Base-by-base conservation (phyloP, 2,113 vertebrate genomes). In the Mastomys natalensis region DNA sequence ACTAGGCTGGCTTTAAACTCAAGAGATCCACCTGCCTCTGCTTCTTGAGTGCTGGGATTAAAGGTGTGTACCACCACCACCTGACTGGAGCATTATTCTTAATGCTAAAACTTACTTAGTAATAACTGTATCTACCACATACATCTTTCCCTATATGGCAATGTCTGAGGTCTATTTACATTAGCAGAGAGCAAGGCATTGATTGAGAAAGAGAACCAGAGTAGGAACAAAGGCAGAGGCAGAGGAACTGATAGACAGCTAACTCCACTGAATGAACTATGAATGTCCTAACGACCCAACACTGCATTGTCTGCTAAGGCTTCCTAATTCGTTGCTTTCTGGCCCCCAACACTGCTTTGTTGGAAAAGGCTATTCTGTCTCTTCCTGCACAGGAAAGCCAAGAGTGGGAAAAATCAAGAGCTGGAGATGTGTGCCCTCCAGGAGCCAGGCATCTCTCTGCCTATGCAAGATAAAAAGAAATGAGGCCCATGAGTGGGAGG, bases 351-450 rank as follows among this genome's bases (percentile, higher is more conserved):
- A 29, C 7, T 89, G 53, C 40, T 93, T 84, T 40, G 55, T 64
- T 73, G 85, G 58, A 91, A 94, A 91, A 86, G 24, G 34, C 21
- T 86, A 17, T 31, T 91, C 55, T 53, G 78, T 45, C 17, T 96
- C 34, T 92, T 80, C 70, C 40, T 51, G 43, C 24, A 68, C 1
- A 89, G 51, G 43, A 89, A 90, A 82, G 62, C 22, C 43, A 51
- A 48, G 62, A 48, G 31, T 11, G 22, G 60, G 55, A 64, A 37
- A 70, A 64, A 58, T 60, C 7, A 8, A 1, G 19, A 85, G 11
- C 40, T 11, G 3, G 45, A 24, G 81, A n/a, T 5, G 7, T 72
- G 9, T 70, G 43, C 43, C 53, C 16, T 80, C 43, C 4, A 5
- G 31, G 64, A 84, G 87, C 19, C 24, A 73, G 29, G 29, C 17